These are phyloP conservation scores for Lagopus muta DNA, from an alignment of 2,113 vertebrate species.

Conservation along the genomic window DNA sequence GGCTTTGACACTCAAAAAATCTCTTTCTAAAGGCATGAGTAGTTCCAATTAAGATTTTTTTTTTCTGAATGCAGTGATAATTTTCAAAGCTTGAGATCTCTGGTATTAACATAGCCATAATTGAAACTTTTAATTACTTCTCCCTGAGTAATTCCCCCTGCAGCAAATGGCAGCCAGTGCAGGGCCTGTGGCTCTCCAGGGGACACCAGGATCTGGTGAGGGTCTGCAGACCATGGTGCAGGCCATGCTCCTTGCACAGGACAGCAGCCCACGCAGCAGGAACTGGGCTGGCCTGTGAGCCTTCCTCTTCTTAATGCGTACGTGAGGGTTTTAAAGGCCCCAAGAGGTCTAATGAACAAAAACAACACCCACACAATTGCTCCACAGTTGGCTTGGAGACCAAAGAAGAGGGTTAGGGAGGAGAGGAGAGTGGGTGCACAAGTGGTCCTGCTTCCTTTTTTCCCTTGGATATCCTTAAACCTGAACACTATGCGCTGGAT, in stretches of 20 bases:
- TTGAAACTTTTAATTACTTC: not conserved
- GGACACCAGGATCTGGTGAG: not conserved
- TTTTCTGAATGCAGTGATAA: not conserved
- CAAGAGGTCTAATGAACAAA: not conserved
- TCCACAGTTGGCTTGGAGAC: not conserved
- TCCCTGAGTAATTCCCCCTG: not conserved
- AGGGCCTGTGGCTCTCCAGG: not conserved
- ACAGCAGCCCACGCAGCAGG: fast-evolving
- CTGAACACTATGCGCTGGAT: not conserved
- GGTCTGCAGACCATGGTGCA: fast-evolving
- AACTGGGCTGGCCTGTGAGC: not conserved
- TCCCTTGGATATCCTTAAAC: not conserved
- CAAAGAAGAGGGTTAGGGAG: not conserved
- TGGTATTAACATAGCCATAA: not conserved
- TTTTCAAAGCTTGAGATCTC: not conserved
- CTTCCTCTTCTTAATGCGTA: not conserved
- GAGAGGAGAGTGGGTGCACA: not conserved
- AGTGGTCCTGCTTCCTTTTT: not conserved
- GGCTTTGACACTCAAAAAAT: not conserved
- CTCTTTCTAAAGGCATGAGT: not conserved
- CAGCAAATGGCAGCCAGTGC: not conserved
- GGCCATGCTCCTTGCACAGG: not conserved
- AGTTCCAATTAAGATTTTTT: not conserved
- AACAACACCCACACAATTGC: fast-evolving
- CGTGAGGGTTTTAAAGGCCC: not conserved